Evolutionary conservation across 1,140 invertebrate species (phyloP).

Genomic region (Psilanteris sp.): DNA sequence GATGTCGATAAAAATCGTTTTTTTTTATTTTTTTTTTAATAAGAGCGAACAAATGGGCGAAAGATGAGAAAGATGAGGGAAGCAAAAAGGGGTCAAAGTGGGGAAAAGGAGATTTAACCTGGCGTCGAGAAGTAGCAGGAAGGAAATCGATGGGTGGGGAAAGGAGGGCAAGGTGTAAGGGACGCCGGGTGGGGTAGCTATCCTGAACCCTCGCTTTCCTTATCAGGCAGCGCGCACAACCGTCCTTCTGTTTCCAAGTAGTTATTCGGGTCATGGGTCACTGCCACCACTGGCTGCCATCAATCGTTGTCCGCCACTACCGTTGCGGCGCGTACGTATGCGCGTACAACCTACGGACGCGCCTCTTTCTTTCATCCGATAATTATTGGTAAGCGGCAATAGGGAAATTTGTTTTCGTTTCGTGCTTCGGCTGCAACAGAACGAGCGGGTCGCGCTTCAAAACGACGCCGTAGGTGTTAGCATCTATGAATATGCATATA

Average conservation of each 20-base stretch:
- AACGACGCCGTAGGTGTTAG: no score
- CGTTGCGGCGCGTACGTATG: conserved; percentile 37
- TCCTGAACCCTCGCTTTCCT: conserved; percentile 51
- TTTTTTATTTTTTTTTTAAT: neutral
- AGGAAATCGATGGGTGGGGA: conserved; percentile 54
- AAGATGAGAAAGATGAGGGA: neutral
- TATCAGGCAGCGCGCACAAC: conserved; percentile 57
- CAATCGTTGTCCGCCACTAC: conserved; percentile 65
- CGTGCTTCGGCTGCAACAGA: no score
- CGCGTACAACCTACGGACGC: conserved; percentile 22
- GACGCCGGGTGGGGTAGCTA: conserved; percentile 34
- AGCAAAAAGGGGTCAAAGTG: conserved; percentile 31
- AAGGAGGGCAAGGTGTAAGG: conserved; percentile 23
- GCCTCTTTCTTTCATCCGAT: neutral
- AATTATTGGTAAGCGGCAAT: no score
- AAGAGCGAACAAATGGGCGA: neutral
- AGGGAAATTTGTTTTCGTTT: no score
- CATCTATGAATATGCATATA: no score
- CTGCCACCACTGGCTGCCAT: conserved; percentile 73
- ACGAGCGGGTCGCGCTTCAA: no score
- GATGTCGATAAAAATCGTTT: no score
- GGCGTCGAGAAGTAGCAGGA: conserved; percentile 39
- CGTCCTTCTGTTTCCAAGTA: conserved; percentile 70
- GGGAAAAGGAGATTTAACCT: neutral
- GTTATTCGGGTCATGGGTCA: conserved; percentile 78